Evolutionary conservation across 2,888 invertebrate species (phyloP), one percentile per base, ranked within the genome.

Genomic region (Margaritifera margaritifera): DNA sequence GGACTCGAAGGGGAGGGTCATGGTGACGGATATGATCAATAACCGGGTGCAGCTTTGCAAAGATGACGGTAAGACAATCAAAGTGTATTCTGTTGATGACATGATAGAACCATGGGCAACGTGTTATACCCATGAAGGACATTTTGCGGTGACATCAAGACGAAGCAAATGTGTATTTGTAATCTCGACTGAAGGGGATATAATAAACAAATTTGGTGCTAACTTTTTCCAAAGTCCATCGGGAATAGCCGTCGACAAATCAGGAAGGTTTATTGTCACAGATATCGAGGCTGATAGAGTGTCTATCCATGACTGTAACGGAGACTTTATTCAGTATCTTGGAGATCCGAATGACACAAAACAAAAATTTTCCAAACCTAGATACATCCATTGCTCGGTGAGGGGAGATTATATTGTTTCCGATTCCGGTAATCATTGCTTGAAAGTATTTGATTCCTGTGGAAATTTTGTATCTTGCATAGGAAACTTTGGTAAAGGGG

Each of bases 381-480:
- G 91, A 72, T 91, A 91, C 75, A 89, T 90, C 6, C 89, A 90
- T 19, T 87, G 90, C 51, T 89, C 89, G 66, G 85, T 85, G 56
- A 84, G 83, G 61, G 89, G 90, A 27, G 78, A 83, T 27, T 89
- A 91, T 56, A 85, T 90, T 54, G 88, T 91, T 8, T 88, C 91
- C 5, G 91, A 91, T 82, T 90, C 91, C 72, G 91, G 91, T 75
- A 90, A 91, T 79, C 91, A 91, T 79, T 89, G 89, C 66, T 84
- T 91, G 51, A 91, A 91, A 81, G 72, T 85, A 20, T 91, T 91
- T 79, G 90, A 91, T 69, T 61, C 71, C 2, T 87, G 88, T 53
- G 91, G 91, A 6, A 85, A 87, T 53, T 91, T 90, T 73, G 72
- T 90, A 63, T 87, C 87, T 68, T 86, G 88, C 66, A 90, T 91